Evolutionary conservation across 2,888 invertebrate species (phyloP), one percentile per base, ranked within the genome.

Genomic region (Chrysomela aeneicollis): DNA sequence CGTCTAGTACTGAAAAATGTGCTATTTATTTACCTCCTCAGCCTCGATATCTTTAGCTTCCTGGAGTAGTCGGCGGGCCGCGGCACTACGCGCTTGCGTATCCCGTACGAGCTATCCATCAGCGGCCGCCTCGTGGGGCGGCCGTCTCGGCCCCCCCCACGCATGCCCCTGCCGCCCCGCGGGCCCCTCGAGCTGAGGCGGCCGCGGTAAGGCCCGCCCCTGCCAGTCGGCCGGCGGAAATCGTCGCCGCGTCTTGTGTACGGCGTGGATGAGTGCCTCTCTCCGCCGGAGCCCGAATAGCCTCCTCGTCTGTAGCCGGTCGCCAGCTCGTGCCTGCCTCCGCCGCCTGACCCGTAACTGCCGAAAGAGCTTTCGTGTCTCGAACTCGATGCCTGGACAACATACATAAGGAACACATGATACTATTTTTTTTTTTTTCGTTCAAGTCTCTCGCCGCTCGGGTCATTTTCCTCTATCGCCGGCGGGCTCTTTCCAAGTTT

Each of bases 21-120:
- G 19, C 32, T 68, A 79, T 75, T 17, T 68, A 79, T 75, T 83
- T 83, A 83, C 84, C 84, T 84, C 83, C 84, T 81, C 73, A 84
- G 68, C 74, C 79, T 82, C 70, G 80, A 77, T 67, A 83, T 78
- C 78, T 81, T 83, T 69, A 83, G 77, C 73, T 80, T 82, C 78
- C 82, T 80, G 69, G 78, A 72, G 79, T 76, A 81, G 74, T 83
- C 83, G 70, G 79, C 72, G 53, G 81, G 69, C 68, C 79, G 76
- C 66, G 79, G 63, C 64, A 79, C 75, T 74, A 85, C 83, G 73
- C 87, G 85, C 73, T 86, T 85, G 78, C 87, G 85, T 72, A 86
- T 83, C 60, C 84, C 83, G 78, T 87, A 87, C 73, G 87, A 85
- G 82, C 82, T 86, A 63, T 85, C 86, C 74, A 86, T 83, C 72